Evolutionary conservation across 2,113 vertebrate species (phyloP), one percentile per base, ranked within the genome.

Genomic region (Chrysemys picta): DNA sequence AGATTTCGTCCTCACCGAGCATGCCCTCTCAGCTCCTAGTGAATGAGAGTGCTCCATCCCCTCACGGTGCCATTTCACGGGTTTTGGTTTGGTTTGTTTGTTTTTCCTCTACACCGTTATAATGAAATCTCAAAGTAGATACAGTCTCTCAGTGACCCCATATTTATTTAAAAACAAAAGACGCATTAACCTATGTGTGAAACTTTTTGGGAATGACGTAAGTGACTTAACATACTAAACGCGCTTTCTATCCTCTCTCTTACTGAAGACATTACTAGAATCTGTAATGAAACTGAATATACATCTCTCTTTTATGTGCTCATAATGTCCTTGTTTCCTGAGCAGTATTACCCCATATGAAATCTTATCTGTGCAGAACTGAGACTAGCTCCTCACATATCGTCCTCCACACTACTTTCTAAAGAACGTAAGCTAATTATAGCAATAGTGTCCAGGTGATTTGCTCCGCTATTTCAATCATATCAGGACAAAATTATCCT

Each of bases 311-410:
- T 88, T 88, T 85, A 84, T 56, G 65, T 84, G 81, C 88, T 95
- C 88, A 89, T 54, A 93, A 87, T 76, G 94, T 38, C 91, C 94
- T 95, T 95, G 89, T 97, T 97, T 96, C 47, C 54, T 97, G 80
- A 31, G 45, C 52, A 72, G 50, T 31, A 50, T 82, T 0, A 65
- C 79, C 92, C 87, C 93, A 65, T 75, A 72, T 38, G 53, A 95
- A 95, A 82, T 1, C 14, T 84, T 90, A 91, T 54, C 56, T 45
- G 0, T 65, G 21, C 57, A 85, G 19, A 42, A 29, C 52, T 35
- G 29, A 80, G 84, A 78, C 27, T 80, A 87, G 82, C 42, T 89
- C 78, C 90, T 86, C 3, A 0, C 42, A 93, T 50, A 47, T 62
- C 78, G 50, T 2, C 1, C 52, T 19, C 42, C n/a, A 59, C 42